These are phyloP conservation scores for Schizopygopsis pylzovi DNA, from an alignment of 2,797 vertebrate genomes.

Conservation along the genomic window DNA sequence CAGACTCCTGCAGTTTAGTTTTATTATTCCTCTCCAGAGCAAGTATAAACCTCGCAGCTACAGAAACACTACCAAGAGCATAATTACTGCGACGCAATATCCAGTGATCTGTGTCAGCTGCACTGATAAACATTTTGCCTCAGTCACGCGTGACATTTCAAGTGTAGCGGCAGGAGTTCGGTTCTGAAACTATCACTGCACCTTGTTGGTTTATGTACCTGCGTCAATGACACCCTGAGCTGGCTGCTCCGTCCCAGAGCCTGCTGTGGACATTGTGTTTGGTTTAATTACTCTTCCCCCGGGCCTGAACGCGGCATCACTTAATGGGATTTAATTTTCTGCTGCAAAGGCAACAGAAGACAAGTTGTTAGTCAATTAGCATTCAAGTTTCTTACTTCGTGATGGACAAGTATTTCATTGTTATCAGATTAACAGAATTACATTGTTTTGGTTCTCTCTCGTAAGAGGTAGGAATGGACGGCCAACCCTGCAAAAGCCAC, in stretches of 20 bases:
- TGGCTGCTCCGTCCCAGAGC: constrained; percentile 30
- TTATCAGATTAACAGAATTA: constrained; percentile 9
- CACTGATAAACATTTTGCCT: constrained; percentile 26
- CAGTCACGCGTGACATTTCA: constrained; percentile 13
- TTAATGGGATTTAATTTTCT: constrained; percentile 57
- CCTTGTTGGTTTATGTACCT: constrained; percentile 35
- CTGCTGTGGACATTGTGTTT: constrained; percentile 49
- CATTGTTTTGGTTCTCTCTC: neutral
- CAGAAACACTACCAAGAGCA: neutral
- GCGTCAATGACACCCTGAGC: neutral
- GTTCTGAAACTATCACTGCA: neutral
- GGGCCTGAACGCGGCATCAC: constrained; percentile 32
- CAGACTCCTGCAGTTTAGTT: neutral
- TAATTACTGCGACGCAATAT: neutral
- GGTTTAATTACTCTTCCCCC: constrained; percentile 55
- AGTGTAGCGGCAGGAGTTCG: neutral
- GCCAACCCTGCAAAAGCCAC: neutral
- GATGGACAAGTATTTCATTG: constrained; percentile 3
- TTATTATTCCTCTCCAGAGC: neutral
- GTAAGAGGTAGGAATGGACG: neutral
- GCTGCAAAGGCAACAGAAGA: constrained; percentile 22
- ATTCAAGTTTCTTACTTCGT: constrained; percentile 29
- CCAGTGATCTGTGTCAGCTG: constrained; percentile 11
- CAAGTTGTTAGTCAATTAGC: constrained; percentile 49
- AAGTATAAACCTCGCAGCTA: neutral